phyloP scores from a whole-genome alignment of 2,113 vertebrate genomes.

The Ondatra zibethicus region DNA sequence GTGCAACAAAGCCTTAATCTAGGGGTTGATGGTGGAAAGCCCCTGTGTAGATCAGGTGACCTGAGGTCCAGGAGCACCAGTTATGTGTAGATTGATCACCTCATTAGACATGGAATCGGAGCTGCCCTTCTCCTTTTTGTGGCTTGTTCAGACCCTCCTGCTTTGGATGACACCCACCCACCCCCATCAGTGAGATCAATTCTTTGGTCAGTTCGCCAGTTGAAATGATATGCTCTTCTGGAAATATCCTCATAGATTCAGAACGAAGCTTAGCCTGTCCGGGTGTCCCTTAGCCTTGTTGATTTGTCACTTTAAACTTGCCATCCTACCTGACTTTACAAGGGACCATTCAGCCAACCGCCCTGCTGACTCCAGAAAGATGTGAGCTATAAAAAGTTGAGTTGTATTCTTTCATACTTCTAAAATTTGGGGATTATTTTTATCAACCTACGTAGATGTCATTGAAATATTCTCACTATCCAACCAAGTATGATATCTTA shows the following conservation, averaged over 20 bases:
- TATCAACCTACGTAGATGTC: background rate
- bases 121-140: background rate
- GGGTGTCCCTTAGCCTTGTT: background rate
- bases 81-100: background rate
- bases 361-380: background rate
- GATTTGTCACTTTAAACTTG: background rate
- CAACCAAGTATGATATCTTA: background rate
- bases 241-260: background rate
- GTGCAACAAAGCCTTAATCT: background rate
- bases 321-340: background rate
- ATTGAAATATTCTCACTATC: background rate
- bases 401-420: background rate
- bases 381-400: background rate
- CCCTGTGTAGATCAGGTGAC: background rate
- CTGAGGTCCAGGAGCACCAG: too few relatives aligned
- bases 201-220: background rate
- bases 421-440: background rate
- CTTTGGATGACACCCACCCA: too few relatives aligned
- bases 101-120: background rate
- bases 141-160: background rate
- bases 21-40: background rate
- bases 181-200: background rate
- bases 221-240: background rate
- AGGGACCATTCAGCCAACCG: background rate
- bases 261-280: background rate